Base-by-base conservation (phyloP, 2,797 vertebrate species). In the Phataginus tricuspis region DNA sequence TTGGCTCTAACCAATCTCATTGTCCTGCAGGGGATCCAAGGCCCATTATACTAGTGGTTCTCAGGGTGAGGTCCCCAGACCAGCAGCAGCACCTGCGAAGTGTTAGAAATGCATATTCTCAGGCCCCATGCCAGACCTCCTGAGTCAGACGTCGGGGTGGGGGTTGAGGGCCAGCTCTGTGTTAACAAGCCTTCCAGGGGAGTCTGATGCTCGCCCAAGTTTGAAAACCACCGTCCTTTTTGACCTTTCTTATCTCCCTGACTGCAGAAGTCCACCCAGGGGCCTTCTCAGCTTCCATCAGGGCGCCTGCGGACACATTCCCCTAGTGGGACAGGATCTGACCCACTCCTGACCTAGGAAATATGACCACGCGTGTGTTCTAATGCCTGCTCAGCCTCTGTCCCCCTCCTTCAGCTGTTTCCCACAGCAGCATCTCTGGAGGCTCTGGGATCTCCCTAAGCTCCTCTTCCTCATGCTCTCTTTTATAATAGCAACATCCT, bases 231-330 rank as follows among this genome's bases (percentile, higher is more conserved):
- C 37, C 10, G 19, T 53, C 45, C 80, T 34, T 53, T n/a, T 8
- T 34, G 53, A 87, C 83, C 27, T 0, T 37, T 45, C 51, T 78
- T 42, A 2, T 42, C 31, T 53, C 21, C 13, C 25, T 13, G 25
- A 15, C 42, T 42, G 16, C 51, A 16, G 18, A 57, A 59, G 37
- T 13, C 53, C 27, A 37, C 23, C 1, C 11, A 2, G 19, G 18
- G 15, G 25, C 42, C 27, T 64, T 57, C n/a, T 5, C 0, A 0
- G 59, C 64, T 37, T 37, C 71, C 8, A 31, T 18, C 21, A 12
- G 7, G 21, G 31, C 31, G n/a, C 1, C 0, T 9, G 1, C 27
- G 5, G 69, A 77, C 27, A 61, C 27, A 2, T 15, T 4, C 13
- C 59, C 5, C 69, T 16, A 9, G 29, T 57, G 42, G 18, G 68